Evolutionary conservation across 2,113 vertebrate species (phyloP), one percentile per base, ranked within the genome.

Genomic region (Epinephelus fuscoguttatus): DNA sequence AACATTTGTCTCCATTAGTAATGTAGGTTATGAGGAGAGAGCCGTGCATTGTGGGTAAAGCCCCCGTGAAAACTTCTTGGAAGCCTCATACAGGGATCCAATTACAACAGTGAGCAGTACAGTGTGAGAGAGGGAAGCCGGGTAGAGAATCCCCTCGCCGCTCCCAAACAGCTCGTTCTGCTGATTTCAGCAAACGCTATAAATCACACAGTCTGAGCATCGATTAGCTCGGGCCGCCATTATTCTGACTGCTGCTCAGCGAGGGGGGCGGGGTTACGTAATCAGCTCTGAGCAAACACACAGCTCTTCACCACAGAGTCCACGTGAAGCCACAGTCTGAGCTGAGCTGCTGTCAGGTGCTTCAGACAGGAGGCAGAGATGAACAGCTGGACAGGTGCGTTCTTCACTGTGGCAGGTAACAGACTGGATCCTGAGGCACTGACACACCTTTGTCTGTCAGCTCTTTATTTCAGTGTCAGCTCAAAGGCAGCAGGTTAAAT

Each of bases 1-100:
- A 94, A 91, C 93, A 94, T 95, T 95, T 95, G 94, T 95, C 95
- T 94, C 94, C 92, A 95, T 95, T 95, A 95, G 93, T 92, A 92
- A 92, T 94, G 92, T 93, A 91, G 91, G 91, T 94, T 95, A 91
- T 90, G 83, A 91, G 85, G 68, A 80, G 88, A 84, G 91, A 82
- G 84, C 82, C 45, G 73, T 75, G 92, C 80, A 86, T 90, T 91
- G 83, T 88, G 86, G 85, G 86, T 85, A 91, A 88, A 88, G 82
- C 88, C 82, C 86, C 37, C 70, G 88, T 91, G 90, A 87, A 73
- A 87, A 89, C 86, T 81, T 91, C 91, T 89, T 85, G 89, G 89
- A 90, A 90, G 72, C 80, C 68, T 90, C 84, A 69, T 56, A 59
- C 78, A 68, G 78, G 81, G 89, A 92, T 93, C 91, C 93, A 95